phyloP scores from a whole-genome alignment of 2,797 vertebrate species.

The Cetoscarus ocellatus region DNA sequence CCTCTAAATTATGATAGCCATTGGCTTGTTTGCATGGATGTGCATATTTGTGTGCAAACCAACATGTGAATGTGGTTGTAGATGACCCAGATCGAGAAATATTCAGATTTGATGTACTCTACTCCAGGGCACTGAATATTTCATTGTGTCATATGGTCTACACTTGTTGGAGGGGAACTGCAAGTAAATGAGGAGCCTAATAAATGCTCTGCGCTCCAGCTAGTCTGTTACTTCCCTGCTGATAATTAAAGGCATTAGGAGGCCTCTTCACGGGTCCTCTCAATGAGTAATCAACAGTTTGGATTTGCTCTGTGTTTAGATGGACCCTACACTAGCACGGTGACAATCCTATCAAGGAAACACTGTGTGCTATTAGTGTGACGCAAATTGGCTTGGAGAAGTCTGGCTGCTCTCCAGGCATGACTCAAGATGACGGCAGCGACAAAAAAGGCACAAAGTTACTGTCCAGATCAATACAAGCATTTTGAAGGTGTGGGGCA shows the following conservation, averaged over 20 bases:
- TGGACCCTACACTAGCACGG: slow-evolving; percentile 66
- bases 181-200: slow-evolving; percentile 58
- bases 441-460: slow-evolving; percentile 69
- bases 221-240: slow-evolving; percentile 43
- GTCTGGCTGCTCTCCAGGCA: slow-evolving; percentile 79
- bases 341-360: slow-evolving; percentile 85
- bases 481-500: slow-evolving; percentile 59
- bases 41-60: slow-evolving; percentile 20
- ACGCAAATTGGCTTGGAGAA: slow-evolving; percentile 82
- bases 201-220: slow-evolving; percentile 44
- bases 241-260: slow-evolving; percentile 63
- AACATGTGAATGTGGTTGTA: slow-evolving; percentile 17
- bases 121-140: slow-evolving; percentile 59
- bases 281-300: slow-evolving; percentile 72
- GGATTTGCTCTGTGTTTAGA: slow-evolving; percentile 69
- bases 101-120: slow-evolving; percentile 50
- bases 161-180: slow-evolving; percentile 9
- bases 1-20: neutral
- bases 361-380: slow-evolving; percentile 76
- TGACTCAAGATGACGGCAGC: slow-evolving; percentile 83
- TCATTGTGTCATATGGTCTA: slow-evolving; percentile 64
- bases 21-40: neutral
- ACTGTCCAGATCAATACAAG: slow-evolving; percentile 74
- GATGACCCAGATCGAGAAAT: slow-evolving; percentile 61
- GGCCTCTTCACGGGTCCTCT: slow-evolving; percentile 43